Evolutionary conservation across 1,140 invertebrate species (phyloP), one percentile per base, ranked within the genome.

Genomic region (Lepidurus apus): DNA sequence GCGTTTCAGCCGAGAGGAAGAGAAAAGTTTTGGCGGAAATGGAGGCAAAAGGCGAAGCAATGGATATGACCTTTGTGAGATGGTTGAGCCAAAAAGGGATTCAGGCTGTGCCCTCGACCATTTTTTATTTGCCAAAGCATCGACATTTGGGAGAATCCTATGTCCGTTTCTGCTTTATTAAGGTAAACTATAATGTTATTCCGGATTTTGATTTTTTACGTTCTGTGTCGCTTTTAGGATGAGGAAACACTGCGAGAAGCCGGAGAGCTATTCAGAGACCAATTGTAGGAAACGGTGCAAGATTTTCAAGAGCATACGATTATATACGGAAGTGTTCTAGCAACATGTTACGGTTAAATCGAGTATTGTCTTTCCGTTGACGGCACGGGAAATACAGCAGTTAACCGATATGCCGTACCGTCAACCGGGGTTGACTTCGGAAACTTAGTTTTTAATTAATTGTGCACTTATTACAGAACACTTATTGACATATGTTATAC

Each of bases 81-180:
- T 99, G 96, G 93, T 65, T 65, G 53, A 65, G 53, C 53, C 17
- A 65, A 21, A 91, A 95, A 84, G 95, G 96, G 78, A 85, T 99
- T 26, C 92, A 96, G 82, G 92, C 93, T 43, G 98, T 99, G 82
- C 98, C 98, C 17, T 93, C 95, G 10, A 93, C 93, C 74, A 96
- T 95, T 0, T 99, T 99, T 86, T 99, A 98, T 85, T 91, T 90
- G 73, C 86, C 90, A 1, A 86, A 87, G 21, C 90, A 98, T 85
- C 97, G 97, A 85, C 84, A 89, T 80, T 85, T 97, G 8, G 95
- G 90, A 8, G 93, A 98, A 85, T 91, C 97, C 85, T 94, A 91
- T 83, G 91, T 98, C 5, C 88, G 97, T 21, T 87, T 91, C 81
- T 98, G 96, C 85, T 98, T 97, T 84, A 95, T 97, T 74, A 98